Percentiles rank a stretch among this genome's conserved stretches.
Conservation (phyloP, 2,113 vertebrate species). For the Solea solea region DNA sequence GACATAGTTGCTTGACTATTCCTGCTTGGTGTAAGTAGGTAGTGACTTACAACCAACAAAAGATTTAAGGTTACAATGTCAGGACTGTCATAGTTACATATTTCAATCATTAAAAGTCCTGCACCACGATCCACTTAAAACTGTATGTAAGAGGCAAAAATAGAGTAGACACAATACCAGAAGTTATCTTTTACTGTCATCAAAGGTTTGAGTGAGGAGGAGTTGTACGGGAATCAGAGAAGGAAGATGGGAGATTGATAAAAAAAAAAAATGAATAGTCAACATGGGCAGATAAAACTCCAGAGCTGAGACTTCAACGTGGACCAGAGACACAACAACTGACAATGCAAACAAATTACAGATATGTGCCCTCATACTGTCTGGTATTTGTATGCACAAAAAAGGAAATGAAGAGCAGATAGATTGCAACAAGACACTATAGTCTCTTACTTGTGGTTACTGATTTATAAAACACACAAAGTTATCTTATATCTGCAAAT, state of each 20-base stretch:
- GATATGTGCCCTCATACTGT: constrained; percentile 36
- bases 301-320: constrained; percentile 11
- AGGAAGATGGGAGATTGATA: constrained; percentile 44
- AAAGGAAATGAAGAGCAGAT: constrained; percentile 30
- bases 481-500: not conserved
- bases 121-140: constrained; percentile 11
- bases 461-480: not conserved
- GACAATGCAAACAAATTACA: constrained; percentile 47
- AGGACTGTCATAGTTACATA: not conserved
- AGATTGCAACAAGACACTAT: not conserved
- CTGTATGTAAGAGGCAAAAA: constrained; percentile 30
- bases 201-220: constrained; percentile 32
- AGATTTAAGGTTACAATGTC: not conserved
- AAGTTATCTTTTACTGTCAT: constrained; percentile 55
- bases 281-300: constrained; percentile 40
- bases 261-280: constrained; percentile 15
- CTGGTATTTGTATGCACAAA: constrained; percentile 61
- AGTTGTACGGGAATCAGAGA: constrained; percentile 34
- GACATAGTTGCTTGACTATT: constrained; percentile 7
- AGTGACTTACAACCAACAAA: not conserved
- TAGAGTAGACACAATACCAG: constrained; percentile 39
- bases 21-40: not conserved
- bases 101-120: constrained; percentile 25
- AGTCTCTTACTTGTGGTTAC: constrained; percentile 6
- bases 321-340: constrained; percentile 69